Conservation (phyloP, 2,797 vertebrate genomes). For the Acanthiza pusilla region DNA sequence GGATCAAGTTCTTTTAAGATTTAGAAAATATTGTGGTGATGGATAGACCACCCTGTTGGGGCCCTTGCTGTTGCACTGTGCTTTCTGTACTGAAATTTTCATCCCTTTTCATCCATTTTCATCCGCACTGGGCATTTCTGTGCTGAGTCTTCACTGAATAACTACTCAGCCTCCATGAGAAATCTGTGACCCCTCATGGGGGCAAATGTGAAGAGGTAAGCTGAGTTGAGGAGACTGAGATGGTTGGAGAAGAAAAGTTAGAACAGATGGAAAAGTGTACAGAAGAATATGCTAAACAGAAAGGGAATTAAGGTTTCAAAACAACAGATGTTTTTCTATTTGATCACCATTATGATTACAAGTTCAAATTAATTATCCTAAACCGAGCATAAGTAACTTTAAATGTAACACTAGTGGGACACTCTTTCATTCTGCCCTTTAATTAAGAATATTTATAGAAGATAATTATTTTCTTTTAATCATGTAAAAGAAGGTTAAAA, state of each 20-base stretch:
- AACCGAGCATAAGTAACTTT: not conserved
- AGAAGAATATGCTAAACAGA: not conserved
- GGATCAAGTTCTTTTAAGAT: not conserved
- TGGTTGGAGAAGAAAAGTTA: not conserved
- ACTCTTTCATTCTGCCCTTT: not conserved
- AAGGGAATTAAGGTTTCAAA: not conserved
- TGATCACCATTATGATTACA: not conserved
- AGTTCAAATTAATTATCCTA: not conserved
- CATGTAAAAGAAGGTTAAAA: not conserved
- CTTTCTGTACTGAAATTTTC: not conserved
- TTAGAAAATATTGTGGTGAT: not conserved
- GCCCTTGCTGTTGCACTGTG: not conserved
- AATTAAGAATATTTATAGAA: not conserved
- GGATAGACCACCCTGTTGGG: not conserved
- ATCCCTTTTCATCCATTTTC: not conserved
- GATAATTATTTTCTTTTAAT: not conserved
- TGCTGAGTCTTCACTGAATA: not conserved
- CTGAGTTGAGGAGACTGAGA: not conserved
- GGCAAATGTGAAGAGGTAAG: not conserved
- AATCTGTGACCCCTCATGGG: accelerated
- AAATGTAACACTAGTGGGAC: not conserved
- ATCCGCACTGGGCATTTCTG: not conserved
- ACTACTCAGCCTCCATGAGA: not conserved
- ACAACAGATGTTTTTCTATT: not conserved
- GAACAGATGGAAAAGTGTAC: not conserved